Evolutionary conservation across 2,113 vertebrate species (phyloP).

Genomic region (Furnarius figulus): DNA sequence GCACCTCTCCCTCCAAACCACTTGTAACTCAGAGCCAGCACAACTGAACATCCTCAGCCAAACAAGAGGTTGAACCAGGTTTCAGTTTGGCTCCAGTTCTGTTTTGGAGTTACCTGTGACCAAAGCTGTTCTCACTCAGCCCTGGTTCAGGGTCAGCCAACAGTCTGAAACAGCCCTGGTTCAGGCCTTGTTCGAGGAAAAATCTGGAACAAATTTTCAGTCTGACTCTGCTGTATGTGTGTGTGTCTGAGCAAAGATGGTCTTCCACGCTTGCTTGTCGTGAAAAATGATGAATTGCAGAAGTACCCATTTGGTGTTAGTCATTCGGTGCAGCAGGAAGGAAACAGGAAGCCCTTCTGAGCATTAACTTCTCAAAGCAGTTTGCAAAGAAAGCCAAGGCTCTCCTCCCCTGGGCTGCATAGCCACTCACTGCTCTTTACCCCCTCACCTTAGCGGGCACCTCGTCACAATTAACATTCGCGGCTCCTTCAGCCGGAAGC

Average conservation of each 20-base stretch:
- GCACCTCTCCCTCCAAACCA: neutral
- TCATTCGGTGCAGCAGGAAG: conserved; percentile 36
- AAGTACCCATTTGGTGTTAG: conserved; percentile 57
- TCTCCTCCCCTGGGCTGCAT: neutral
- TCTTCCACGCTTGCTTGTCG: neutral
- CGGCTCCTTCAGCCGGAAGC: conserved; percentile 42
- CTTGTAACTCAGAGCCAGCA: neutral
- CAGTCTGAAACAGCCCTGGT: neutral
- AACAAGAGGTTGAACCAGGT: neutral
- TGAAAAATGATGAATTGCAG: conserved; percentile 54
- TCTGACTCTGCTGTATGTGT: neutral
- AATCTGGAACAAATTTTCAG: conserved; percentile 8
- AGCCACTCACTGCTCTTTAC: neutral
- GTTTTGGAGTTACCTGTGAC: neutral
- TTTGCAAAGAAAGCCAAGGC: conserved; percentile 9
- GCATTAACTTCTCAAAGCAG: conserved; percentile 42
- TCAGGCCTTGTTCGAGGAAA: neutral
- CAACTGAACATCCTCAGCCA: neutral
- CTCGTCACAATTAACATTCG: conserved; percentile 29
- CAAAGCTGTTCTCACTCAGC: neutral
- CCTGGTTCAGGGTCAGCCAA: neutral
- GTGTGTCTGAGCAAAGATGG: neutral
- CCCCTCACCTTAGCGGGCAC: neutral
- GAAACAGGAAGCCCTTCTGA: conserved; percentile 58
- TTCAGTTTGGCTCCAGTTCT: neutral